Evolutionary conservation across 2,113 vertebrate species (phyloP).

Genomic region (Salvator merianae): DNA sequence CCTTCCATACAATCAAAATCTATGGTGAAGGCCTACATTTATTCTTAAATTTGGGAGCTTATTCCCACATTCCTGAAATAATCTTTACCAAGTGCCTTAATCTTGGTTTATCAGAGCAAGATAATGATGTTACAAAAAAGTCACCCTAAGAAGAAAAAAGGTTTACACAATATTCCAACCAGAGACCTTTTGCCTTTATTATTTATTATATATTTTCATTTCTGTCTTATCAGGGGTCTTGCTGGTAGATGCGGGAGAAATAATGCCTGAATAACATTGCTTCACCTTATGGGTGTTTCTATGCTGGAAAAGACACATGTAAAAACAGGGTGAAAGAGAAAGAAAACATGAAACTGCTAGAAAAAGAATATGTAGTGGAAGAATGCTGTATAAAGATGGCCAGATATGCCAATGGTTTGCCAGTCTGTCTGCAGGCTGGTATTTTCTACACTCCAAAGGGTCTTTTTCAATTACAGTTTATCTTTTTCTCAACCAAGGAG

Average conservation of each 20-base stretch:
- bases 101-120: not conserved
- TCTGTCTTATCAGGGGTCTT: not conserved
- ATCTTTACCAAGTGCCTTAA: not conserved
- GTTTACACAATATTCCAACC: not conserved
- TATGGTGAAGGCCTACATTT: not conserved
- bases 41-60: not conserved
- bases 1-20: not conserved
- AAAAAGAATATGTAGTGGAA: not conserved
- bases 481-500: slow-evolving; percentile 41
- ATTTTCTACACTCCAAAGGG: slow-evolving; percentile 31
- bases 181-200: not conserved
- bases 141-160: not conserved
- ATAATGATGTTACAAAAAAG: not conserved
- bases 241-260: not conserved
- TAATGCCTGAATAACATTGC: not conserved
- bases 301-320: not conserved
- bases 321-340: not conserved
- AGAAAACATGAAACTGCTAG: not conserved
- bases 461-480: slow-evolving; percentile 39
- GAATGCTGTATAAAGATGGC: slow-evolving; percentile 18
- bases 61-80: not conserved
- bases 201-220: not conserved
- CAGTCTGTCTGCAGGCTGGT: not conserved
- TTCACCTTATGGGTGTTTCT: not conserved
- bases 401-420: slow-evolving; percentile 20